Evolutionary conservation across 2,797 vertebrate species (phyloP).

Genomic region (Huso huso): DNA sequence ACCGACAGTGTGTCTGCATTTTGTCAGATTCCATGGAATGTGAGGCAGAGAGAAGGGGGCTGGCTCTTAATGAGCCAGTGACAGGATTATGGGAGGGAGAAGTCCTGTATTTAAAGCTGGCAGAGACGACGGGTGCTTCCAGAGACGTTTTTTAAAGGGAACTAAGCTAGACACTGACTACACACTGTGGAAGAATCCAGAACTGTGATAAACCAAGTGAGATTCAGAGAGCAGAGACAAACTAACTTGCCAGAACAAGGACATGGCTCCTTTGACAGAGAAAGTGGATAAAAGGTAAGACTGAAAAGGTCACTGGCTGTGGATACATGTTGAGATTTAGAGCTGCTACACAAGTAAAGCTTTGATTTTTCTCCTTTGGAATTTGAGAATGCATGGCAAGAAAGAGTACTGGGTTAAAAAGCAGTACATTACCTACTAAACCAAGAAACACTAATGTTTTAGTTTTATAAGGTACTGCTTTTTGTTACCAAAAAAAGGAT

Average conservation of each 20-base stretch:
- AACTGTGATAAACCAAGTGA: background rate
- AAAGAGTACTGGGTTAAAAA: too few relatives aligned
- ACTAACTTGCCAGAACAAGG: background rate
- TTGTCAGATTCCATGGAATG: constrained; percentile 35
- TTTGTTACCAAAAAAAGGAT: too few relatives aligned
- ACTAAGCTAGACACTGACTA: constrained; percentile 16
- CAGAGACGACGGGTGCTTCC: constrained; percentile 29
- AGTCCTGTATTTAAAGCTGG: constrained; percentile 38
- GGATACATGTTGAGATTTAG: too few relatives aligned
- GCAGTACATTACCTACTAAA: too few relatives aligned
- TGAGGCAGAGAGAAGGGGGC: constrained; percentile 34
- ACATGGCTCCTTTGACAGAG: constrained; percentile 40
- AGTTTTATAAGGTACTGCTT: too few relatives aligned
- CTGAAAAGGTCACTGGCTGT: background rate
- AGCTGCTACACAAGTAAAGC: too few relatives aligned
- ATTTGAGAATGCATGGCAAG: too few relatives aligned
- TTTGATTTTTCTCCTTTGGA: too few relatives aligned
- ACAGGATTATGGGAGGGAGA: constrained; percentile 37
- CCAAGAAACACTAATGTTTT: too few relatives aligned
- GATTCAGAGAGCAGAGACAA: constrained; percentile 10
- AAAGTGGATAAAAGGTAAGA: constrained; percentile 36
- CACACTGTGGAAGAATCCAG: constrained; percentile 11
- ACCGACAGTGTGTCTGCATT: constrained; percentile 1
- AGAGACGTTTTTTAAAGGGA: constrained; percentile 22
- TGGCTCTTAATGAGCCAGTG: constrained; percentile 36